phyloP scores from a whole-genome alignment of 2,113 vertebrate genomes.

The Pterocles burchelli region DNA sequence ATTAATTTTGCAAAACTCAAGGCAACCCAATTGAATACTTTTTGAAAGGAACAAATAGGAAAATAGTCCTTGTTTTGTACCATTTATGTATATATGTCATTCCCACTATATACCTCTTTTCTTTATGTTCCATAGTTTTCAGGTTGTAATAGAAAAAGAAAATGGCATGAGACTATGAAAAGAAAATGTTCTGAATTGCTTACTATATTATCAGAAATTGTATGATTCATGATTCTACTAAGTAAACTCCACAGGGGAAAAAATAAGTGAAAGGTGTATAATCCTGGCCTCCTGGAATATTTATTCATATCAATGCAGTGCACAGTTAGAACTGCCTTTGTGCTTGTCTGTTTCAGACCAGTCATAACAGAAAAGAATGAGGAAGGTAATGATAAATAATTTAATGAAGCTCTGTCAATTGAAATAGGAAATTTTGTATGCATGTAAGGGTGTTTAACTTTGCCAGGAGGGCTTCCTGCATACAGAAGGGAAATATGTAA shows the following conservation, averaged over 20 bases:
- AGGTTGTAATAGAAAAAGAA: background rate
- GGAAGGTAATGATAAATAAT: slow-evolving; percentile 67
- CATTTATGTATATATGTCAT: background rate
- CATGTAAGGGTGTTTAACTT: slow-evolving; percentile 52
- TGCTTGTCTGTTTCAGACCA: slow-evolving; percentile 22
- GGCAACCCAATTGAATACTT: background rate
- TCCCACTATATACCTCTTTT: background rate
- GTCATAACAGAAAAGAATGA: slow-evolving; percentile 43
- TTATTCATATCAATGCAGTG: slow-evolving; percentile 28
- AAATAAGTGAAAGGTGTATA: slow-evolving; percentile 35
- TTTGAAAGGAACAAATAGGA: background rate
- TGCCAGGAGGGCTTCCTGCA: slow-evolving; percentile 25
- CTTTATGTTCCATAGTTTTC: background rate
- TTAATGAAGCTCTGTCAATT: slow-evolving; percentile 54
- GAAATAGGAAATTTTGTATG: slow-evolving; percentile 46
- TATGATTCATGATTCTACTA: slow-evolving; percentile 3
- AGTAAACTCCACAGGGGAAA: slow-evolving; percentile 36
- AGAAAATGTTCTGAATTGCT: background rate
- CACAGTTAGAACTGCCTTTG: slow-evolving; percentile 14
- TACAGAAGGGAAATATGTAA: slow-evolving; percentile 48
- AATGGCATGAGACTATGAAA: background rate
- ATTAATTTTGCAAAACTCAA: background rate
- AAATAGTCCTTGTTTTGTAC: background rate
- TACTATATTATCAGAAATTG: slow-evolving; percentile 1
- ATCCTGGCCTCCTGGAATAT: slow-evolving; percentile 31